Evolutionary conservation across 2,888 invertebrate genomes (phyloP).

Genomic region (Coecobrya sp.): DNA sequence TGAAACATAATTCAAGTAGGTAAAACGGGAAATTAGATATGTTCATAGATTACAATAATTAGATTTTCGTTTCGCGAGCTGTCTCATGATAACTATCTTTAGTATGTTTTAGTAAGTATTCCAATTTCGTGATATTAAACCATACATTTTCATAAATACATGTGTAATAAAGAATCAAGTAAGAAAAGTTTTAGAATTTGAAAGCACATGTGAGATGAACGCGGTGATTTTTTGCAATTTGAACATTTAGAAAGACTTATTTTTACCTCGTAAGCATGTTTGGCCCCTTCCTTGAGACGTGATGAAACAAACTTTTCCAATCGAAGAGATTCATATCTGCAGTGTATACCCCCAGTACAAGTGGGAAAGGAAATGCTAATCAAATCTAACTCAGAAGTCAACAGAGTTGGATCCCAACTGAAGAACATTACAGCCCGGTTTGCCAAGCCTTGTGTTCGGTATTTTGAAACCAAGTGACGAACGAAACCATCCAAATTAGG

Average conservation of each 20-base stretch:
- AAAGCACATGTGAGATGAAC: no score
- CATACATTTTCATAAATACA: no score
- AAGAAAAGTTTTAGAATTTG: no score
- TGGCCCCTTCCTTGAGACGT: conserved; percentile 89
- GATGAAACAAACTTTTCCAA: conserved; percentile 91
- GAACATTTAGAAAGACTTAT: neutral
- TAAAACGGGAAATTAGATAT: neutral
- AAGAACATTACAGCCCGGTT: conserved; percentile 89
- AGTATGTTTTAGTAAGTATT: no score
- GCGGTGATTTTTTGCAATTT: neutral
- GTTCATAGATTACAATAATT: conserved; percentile 21
- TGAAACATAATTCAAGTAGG: neutral
- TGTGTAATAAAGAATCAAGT: no score
- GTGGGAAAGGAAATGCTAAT: conserved; percentile 90
- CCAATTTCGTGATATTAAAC: no score
- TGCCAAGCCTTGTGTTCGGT: conserved; percentile 45
- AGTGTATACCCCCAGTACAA: conserved; percentile 89
- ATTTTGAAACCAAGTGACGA: conserved; percentile 81
- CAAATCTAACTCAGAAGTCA: conserved; percentile 87
- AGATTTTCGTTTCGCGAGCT: neutral
- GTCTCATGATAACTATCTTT: neutral
- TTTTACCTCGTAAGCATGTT: conserved; percentile 88
- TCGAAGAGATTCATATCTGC: conserved; percentile 91
- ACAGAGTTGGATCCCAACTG: conserved; percentile 90
- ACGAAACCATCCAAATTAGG: conserved; percentile 88